Evolutionary conservation across 2,888 invertebrate genomes (phyloP), one percentile per base, ranked within the genome.

Genomic region (Sinohyriopsis cumingii): DNA sequence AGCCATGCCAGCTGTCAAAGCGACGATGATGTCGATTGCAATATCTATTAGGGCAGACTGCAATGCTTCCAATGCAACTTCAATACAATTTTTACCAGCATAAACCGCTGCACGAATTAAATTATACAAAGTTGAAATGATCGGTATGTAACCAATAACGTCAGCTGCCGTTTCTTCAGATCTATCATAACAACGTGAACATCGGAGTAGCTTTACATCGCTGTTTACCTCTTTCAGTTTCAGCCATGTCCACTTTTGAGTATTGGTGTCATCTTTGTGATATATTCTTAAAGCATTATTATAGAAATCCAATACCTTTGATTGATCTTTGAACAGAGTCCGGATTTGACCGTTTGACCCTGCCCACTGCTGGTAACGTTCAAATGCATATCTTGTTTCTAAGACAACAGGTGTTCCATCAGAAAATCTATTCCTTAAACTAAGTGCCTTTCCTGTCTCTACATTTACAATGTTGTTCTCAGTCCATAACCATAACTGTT

Each of bases 141-240:
- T 20, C 3, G 71, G 71, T 33, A 71, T 63, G 20, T 61, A 71
- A 19, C 59, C 59, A 12, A 71, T 71, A 25, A 71, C 55, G 20
- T 67, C 64, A 15, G 63, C 60, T 33, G 71, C 71, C 33, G n/a
- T 71, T 67, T 71, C 71, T 60, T 71, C 71, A 19, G 12, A 28
- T 45, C 61, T 60, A 59, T 71, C 55, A 54, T 71, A 71, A 64
- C 71, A 71, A 6, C 60, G 59, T 1, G 64, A 64, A 60, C 71
- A 71, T 5, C 71, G 59, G 7, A 71, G 63, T 25, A 67, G 28
- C 55, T 71, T 71, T 24, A 54, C 63, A 45, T 71, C 60, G 19
- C 18, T 54, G 19, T 71, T 56, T 9, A 71, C 55, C 12, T 71
- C 54, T 19, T 25, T 5, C 12, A 28, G 28, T 20, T 25, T 63